Percentiles rank a stretch among this genome's conserved stretches.
Conservation (phyloP, 2,888 invertebrate genomes). For the Meghimatium bilineatum region DNA sequence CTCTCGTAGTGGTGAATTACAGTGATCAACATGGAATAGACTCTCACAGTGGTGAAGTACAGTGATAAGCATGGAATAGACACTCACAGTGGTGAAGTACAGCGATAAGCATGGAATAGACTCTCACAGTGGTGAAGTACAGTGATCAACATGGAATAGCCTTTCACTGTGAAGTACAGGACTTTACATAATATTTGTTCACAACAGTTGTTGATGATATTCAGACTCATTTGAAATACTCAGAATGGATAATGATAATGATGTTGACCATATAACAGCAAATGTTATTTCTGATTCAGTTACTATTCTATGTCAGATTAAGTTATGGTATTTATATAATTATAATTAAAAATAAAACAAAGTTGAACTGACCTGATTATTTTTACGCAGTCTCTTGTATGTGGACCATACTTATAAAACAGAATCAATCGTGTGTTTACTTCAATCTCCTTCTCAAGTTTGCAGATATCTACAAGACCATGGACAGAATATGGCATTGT, state of each 20-base stretch:
- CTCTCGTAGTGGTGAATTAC: too few species aligned
- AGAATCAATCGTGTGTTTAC: slow-evolving; percentile 92
- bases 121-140: too few species aligned
- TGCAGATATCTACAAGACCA: slow-evolving; percentile 96
- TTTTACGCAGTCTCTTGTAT: slow-evolving; percentile 97
- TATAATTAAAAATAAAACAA: too few species aligned
- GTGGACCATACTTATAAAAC: slow-evolving; percentile 97
- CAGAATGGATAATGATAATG: slow-evolving; percentile 92
- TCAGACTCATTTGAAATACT: slow-evolving; percentile 78
- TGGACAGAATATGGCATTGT: slow-evolving; percentile 91
- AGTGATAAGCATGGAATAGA: too few species aligned
- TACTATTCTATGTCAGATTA: slow-evolving; percentile 89
- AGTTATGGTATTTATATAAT: too few species aligned
- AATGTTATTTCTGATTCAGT: slow-evolving; percentile 87
- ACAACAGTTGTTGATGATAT: slow-evolving; percentile 64
- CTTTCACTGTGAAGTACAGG: too few species aligned
- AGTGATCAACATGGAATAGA: too few species aligned
- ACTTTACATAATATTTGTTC: too few species aligned
- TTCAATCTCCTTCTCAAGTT: slow-evolving; percentile 92
- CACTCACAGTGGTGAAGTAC: too few species aligned
- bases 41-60: too few species aligned
- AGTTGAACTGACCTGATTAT: slow-evolving; percentile 83
- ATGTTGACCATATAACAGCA: slow-evolving; percentile 92
- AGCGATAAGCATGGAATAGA: too few species aligned
- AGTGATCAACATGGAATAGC: too few species aligned